Conservation (phyloP, 37 sponge, comb jelly and placozoan species). For the Ephydatia muelleri region DNA sequence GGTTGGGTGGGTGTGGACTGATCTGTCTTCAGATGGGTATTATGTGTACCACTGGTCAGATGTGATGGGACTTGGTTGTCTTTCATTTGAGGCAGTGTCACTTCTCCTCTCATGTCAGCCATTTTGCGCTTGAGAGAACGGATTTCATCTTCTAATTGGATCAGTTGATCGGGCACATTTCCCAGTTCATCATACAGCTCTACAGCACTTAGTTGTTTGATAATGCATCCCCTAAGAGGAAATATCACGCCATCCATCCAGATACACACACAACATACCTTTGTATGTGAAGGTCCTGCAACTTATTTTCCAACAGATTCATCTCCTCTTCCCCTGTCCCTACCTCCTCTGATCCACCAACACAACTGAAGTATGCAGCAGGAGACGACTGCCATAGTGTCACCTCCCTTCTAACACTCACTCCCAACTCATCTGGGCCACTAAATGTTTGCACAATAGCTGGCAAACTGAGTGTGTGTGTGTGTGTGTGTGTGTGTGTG, state of each 20-base stretch:
- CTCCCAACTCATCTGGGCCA: constrained; percentile 5
- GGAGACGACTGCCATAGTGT: constrained; percentile 16
- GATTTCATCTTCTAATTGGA: neutral
- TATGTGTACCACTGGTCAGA: no score
- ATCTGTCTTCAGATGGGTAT: no score
- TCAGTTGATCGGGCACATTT: neutral
- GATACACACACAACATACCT: constrained; percentile 8
- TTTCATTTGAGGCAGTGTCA: neutral
- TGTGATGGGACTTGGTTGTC: neutral
- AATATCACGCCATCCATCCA: neutral
- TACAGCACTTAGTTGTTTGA: neutral
- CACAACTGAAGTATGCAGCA: constrained; percentile 16
- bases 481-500: neutral
- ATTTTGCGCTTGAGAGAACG: neutral
- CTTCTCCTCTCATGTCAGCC: neutral
- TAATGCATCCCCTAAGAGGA: neutral
- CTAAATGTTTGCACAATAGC: constrained; percentile 15
- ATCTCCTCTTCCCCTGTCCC: neutral
- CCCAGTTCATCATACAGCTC: neutral
- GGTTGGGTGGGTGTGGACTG: no score
- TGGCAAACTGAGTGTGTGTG: constrained; percentile 19
- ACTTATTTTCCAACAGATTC: neutral
- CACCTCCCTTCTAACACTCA: constrained; percentile 11
- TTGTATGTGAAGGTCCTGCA: constrained; percentile 16
- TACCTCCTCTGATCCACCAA: neutral